Evolutionary conservation across 2,113 vertebrate genomes (phyloP), one percentile per base, ranked within the genome.

Genomic region (Lasiurus cinereus): DNA sequence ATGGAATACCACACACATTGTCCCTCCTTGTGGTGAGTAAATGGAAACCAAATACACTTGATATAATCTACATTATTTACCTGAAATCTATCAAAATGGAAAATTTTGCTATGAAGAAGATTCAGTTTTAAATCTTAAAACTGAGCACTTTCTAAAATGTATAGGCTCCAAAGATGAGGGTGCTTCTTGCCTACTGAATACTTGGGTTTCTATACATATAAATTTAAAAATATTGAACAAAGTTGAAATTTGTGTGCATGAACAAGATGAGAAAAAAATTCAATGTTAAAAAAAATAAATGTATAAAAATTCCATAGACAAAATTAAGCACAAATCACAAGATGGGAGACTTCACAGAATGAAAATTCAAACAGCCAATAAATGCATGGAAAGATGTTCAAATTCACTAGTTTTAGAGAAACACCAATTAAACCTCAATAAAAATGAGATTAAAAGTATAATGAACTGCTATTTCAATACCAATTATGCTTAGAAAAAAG

Each of bases 251-350:
- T 31, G 33, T 72, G 10, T 77, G 11, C 80, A 73, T 67, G 54
- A 85, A 48, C 46, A 78, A 84, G 29, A 79, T 89, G 39, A 70
- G 19, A 46, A 72, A 54, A 85, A 79, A 39, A 3, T 48, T 85
- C 39, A 14, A 27, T 48, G 64, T 48, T 85, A 54, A 76, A 80
- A 54, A 54, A 56, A 64, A n/a, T 66, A 36, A 94, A 88, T 69
- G 22, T 88, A 78, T 36, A 88, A 77, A 83, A 83, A 11, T 29
- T 52, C 4, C 72, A 72, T 33, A 29, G 50, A 83, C 84, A 88
- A 92, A 93, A 80, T 70, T 93, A 93, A 93, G 19, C 73, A 56
- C 18, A 73, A 93, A 90, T 29, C 21, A 24, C 56, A 80, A n/a
- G 33, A 90, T 74, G 10, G 3, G 46, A 83, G 33, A 74, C 33